Base-by-base conservation (phyloP, 1,140 invertebrate species). In the Lasioglossum baleicum region DNA sequence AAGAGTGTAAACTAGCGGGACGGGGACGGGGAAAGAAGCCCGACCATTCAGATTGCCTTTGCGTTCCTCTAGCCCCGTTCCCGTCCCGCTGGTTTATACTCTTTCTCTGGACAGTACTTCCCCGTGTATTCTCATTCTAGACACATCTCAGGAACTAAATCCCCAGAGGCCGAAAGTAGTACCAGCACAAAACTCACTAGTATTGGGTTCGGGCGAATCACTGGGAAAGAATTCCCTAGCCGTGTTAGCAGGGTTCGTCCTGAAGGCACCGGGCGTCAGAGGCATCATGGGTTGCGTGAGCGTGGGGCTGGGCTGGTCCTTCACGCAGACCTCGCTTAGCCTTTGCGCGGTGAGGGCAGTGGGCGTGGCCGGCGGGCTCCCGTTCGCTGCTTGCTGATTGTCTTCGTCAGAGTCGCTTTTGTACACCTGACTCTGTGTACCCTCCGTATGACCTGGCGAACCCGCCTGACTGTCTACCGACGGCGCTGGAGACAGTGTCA, bases 401-500 rank as follows among this genome's bases (percentile, higher is more conserved):
- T 93, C 92, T 80, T 93, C 92, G 84, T 93, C 92, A 5, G 91
- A 92, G 63, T 93, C 92, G 81, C 91, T 93, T 66, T 92, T 92
- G 84, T 93, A 92, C 17, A 92, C 58, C 51, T 87, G 85, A 2
- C 79, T 86, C 40, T 87, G 85, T n/a, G 83, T 81, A 44, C 83
- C 83, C 56, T 96, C 94, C 58, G 95, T 94, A 91, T 97, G 96
- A 60, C 96, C 96, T 10, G 97, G 97, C 80, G 96, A 97, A 53
- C 97, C 96, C 10, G 96, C 95, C 81, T 97, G 97, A 87, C 97
- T 98, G 89, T 98, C 97, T 8, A 97, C 94, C 8, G 97, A 98
- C 0, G 97, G 97, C 17, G 97, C 97, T 51, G 97, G 97, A 88
- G 97, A 98, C 73, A 98, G 93, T 3, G 97, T 98, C 1, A 98